Evolutionary conservation across 2,113 vertebrate species (phyloP), one percentile per base, ranked within the genome.

Genomic region (Mormoops blainvillei): DNA sequence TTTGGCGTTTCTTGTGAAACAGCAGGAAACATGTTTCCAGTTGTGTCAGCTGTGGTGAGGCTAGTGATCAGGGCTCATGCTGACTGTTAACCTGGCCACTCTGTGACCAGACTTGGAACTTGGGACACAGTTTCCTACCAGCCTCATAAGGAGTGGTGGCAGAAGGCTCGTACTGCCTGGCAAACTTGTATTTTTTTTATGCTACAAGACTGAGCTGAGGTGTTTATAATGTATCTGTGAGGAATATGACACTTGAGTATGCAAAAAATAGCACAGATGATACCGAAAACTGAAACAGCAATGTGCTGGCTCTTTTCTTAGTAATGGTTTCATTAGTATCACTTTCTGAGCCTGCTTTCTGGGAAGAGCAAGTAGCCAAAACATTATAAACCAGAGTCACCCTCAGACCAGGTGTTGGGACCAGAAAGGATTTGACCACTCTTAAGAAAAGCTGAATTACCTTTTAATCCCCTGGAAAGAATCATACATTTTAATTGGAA

Each of bases 261-360:
- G 74, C 67, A 97, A 96, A 87, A 98, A 97, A 97, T 97, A 97
- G 95, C 96, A 85, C 89, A 77, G 63, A 68, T 94, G 95, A 97
- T 97, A 97, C 96, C 0, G 97, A 98, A 97, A 98, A 97, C 83
- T 52, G 97, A 98, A 98, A 97, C 95, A 95, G 36, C 89, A 91
- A 91, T 80, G 91, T 97, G 95, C 70, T 89, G 24, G 87, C 85
- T 96, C 33, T 96, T 94, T 97, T 97, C 89, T 97, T 91, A 97
- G 97, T 93, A 97, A 92, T 91, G 70, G 97, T 97, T 97, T 98
- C 96, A 84, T 94, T 73, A 87, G 88, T 87, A 83, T 91, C 83
- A 81, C 95, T 97, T 97, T 97, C n/a, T n/a, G n/a, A n/a, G n/a
- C n/a, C n/a, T n/a, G n/a, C n/a, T n/a, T n/a, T n/a, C 96, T 97